A percentile compares a stretch with the other conserved stretches of the same genome.
Conservation (phyloP, 2,797 vertebrate species). For the Calcarius lapponicus region DNA sequence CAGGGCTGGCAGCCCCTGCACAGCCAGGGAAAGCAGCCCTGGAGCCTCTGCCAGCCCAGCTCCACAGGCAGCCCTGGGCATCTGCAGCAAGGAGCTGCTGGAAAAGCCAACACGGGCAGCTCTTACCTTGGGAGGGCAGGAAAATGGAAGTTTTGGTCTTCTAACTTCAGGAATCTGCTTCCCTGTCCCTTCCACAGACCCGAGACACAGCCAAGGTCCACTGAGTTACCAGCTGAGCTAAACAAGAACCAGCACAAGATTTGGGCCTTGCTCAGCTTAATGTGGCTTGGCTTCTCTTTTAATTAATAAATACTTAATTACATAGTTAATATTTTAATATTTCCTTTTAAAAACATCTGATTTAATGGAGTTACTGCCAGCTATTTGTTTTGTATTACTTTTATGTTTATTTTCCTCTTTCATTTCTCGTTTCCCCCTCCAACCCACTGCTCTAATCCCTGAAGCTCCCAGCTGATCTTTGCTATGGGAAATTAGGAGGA, state of each 20-base stretch:
- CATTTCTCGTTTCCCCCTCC: not conserved
- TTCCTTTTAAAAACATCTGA: constrained; percentile 50
- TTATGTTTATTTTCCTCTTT: constrained; percentile 51
- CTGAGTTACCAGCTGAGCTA: not conserved
- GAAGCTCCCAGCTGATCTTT: not conserved
- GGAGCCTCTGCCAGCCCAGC: not conserved
- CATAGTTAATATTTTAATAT: constrained; percentile 65
- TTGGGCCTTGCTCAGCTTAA: not conserved
- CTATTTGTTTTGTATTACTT: constrained; percentile 63
- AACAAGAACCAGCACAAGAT: not conserved
- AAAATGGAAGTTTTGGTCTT: not conserved
- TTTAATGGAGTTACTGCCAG: constrained; percentile 45
- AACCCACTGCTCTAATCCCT: not conserved
- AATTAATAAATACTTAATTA: constrained; percentile 70
- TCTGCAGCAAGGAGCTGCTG: not conserved
- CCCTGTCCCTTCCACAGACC: rapidly evolving
- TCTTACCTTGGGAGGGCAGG: not conserved
- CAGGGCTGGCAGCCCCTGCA: rapidly evolving
- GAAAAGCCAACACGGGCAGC: not conserved
- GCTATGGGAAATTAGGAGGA: not conserved
- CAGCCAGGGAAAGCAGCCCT: not conserved
- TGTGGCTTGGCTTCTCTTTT: constrained; percentile 3
- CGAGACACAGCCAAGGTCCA: not conserved
- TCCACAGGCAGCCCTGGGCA: rapidly evolving
- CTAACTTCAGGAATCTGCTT: not conserved